These are phyloP conservation scores for Corapipo altera DNA, from an alignment of 2,113 vertebrate genomes.

Conservation along the genomic window DNA sequence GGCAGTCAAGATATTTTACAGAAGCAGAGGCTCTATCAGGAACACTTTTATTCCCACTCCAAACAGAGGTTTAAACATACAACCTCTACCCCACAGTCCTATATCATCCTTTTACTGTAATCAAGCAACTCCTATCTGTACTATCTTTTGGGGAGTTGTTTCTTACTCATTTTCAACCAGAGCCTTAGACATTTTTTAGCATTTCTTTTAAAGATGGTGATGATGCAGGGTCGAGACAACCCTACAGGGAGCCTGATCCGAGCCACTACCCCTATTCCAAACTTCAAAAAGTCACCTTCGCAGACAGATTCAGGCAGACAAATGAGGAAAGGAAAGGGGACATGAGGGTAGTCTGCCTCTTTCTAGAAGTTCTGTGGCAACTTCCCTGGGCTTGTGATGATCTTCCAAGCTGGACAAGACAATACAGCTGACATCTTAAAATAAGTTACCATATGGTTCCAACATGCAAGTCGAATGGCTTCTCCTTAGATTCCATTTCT, in stretches of 20 bases:
- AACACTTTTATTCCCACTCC: background rate
- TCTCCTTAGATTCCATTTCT: background rate
- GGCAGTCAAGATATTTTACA: background rate
- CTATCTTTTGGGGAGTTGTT: background rate
- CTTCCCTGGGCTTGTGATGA: background rate
- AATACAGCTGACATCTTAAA: background rate
- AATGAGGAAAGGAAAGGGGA: background rate
- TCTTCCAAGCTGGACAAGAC: background rate
- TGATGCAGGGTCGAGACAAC: background rate
- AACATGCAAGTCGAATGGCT: background rate
- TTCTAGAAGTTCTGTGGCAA: background rate
- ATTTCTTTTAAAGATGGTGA: background rate
- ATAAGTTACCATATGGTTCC: background rate
- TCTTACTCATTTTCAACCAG: background rate
- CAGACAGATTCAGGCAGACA: background rate
- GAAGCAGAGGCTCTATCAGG: background rate
- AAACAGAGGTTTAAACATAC: background rate
- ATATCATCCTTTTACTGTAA: background rate
- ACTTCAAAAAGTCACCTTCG: background rate
- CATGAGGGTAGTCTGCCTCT: background rate
- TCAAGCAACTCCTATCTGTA: background rate
- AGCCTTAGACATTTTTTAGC: background rate
- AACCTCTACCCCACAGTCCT: background rate
- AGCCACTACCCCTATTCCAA: background rate
- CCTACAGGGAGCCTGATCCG: background rate